Evolutionary conservation across 37 sponge, comb jelly and placozoan species (phyloP).

Genomic region (Dysidea cf. avara): DNA sequence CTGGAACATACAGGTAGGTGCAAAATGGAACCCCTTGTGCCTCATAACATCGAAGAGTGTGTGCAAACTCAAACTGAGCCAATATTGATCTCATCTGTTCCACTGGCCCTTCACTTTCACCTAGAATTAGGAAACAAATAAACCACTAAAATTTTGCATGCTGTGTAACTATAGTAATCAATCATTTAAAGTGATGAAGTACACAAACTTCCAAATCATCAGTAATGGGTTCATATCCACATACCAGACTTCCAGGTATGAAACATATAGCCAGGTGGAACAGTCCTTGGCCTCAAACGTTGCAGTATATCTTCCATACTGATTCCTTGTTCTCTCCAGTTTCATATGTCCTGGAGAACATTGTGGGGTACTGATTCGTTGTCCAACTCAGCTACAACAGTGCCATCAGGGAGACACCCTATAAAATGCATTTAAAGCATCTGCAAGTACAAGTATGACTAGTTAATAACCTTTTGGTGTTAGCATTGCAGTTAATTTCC

Average conservation of each 20-base stretch:
- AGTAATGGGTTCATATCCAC: no score
- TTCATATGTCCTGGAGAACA: slow-evolving; percentile 4
- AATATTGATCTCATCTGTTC: slow-evolving; percentile 14
- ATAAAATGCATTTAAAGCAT: no score
- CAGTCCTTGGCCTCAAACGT: slow-evolving; percentile 6
- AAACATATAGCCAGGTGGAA: slow-evolving; percentile 14
- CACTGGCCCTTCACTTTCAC: not conserved
- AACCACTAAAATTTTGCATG: no score
- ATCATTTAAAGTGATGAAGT: no score
- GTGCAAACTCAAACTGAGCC: not conserved
- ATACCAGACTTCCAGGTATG: not conserved
- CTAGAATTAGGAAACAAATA: no score
- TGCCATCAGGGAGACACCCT: slow-evolving; percentile 13
- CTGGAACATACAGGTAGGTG: slow-evolving; percentile 15
- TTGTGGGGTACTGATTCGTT: slow-evolving; percentile 14
- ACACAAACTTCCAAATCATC: no score
- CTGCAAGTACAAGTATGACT: not conserved
- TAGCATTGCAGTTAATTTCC: not conserved
- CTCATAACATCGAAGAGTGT: not conserved
- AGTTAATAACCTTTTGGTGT: not conserved
- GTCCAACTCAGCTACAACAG: slow-evolving; percentile 4
- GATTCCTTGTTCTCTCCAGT: slow-evolving; percentile 6
- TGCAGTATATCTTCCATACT: slow-evolving; percentile 5
- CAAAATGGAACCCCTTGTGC: slow-evolving; percentile 13
- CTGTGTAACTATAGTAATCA: no score